phyloP scores from a whole-genome alignment of 2,888 invertebrate genomes.

The Cybosia mesomella region DNA sequence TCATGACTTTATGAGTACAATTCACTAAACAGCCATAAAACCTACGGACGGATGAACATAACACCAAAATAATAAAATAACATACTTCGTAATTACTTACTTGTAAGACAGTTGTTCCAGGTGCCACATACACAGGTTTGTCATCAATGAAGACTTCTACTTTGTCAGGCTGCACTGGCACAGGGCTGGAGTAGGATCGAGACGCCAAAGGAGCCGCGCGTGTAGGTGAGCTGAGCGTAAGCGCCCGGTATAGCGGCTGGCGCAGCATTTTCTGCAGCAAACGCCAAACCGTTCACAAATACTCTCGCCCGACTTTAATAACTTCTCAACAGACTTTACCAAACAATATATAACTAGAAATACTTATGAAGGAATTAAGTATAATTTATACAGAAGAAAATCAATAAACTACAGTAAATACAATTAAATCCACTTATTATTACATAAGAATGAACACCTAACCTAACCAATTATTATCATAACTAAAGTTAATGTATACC shows the following conservation, averaged over 20 bases:
- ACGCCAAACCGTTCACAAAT: slow-evolving; percentile 53
- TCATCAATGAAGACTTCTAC: slow-evolving; percentile 99
- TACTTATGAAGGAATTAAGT: background rate
- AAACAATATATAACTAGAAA: slow-evolving; percentile 5
- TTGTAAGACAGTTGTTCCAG: slow-evolving; percentile 98
- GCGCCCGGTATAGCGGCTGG: slow-evolving; percentile 90
- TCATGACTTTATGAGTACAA: background rate
- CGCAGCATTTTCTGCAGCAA: slow-evolving; percentile 90
- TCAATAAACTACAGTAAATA: slow-evolving; percentile 46
- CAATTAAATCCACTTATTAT: slow-evolving; percentile 72
- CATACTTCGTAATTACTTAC: slow-evolving; percentile 79
- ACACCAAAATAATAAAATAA: background rate
- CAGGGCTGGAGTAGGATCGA: slow-evolving; percentile 81
- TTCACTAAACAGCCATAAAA: background rate
- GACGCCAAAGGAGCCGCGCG: slow-evolving; percentile 76
- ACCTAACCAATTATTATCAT: slow-evolving; percentile 68
- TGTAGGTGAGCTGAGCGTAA: slow-evolving; percentile 81
- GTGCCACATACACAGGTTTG: slow-evolving; percentile 96
- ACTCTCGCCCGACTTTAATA: slow-evolving; percentile 33
- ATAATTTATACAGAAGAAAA: slow-evolving; percentile 20
- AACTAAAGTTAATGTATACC: slow-evolving; percentile 13
- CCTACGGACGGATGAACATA: background rate
- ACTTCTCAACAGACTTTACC: slow-evolving; percentile 14
- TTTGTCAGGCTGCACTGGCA: slow-evolving; percentile 89
- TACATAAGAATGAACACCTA: slow-evolving; percentile 83